Conservation (phyloP, 2,113 vertebrate genomes). For the Carettochelys insculpta region DNA sequence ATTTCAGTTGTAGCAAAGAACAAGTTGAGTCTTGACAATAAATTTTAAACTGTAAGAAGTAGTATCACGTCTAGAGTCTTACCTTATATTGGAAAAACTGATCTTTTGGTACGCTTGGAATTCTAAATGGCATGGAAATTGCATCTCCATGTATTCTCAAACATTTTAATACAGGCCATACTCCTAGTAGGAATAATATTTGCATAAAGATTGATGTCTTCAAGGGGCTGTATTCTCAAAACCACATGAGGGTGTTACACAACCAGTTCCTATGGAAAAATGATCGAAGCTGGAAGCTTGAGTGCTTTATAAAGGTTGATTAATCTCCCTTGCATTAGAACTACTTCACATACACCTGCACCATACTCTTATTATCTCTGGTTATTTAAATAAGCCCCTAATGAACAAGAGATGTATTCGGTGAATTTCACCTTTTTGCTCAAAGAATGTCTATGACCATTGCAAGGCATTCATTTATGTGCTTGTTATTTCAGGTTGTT, state of each 20-base stretch:
- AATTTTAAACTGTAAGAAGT: not conserved
- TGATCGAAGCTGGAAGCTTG: not conserved
- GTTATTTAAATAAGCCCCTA: not conserved
- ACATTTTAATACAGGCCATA: not conserved
- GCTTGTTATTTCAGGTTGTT: not conserved
- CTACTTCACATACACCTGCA: not conserved
- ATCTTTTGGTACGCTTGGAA: not conserved
- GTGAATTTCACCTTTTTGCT: not conserved
- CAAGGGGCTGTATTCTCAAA: not conserved
- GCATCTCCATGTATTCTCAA: conserved; percentile 23
- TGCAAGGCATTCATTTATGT: not conserved
- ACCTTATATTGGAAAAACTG: not conserved
- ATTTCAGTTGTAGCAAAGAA: not conserved
- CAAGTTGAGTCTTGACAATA: not conserved
- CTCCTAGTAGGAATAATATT: conserved; percentile 6
- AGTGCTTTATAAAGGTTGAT: not conserved
- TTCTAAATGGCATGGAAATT: conserved; percentile 29
- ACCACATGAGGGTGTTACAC: not conserved
- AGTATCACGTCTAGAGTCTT: not conserved
- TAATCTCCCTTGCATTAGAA: not conserved
- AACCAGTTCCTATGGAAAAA: not conserved
- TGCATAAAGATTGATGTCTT: conserved; percentile 8
- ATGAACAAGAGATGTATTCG: not conserved
- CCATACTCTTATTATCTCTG: not conserved
- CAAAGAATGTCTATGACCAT: not conserved